Percentiles rank a stretch among this genome's conserved stretches.
phyloP scores from a whole-genome alignment of 2,797 vertebrate species.

The Silurus lanzhouensis region DNA sequence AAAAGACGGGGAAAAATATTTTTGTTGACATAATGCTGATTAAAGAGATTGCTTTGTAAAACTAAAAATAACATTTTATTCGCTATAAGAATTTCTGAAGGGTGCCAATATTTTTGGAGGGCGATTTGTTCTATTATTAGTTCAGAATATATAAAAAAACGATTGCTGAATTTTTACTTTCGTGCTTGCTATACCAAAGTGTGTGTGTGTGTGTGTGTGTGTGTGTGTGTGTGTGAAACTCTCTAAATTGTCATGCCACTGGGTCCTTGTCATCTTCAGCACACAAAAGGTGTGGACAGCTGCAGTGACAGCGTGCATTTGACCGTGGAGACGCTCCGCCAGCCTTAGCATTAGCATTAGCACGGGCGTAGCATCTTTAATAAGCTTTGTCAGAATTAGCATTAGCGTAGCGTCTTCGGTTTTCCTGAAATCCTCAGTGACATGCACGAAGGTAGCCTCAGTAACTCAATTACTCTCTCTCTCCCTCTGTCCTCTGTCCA shows the following conservation, averaged over 20 bases:
- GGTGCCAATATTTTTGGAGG: background rate
- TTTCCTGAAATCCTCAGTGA: slow-evolving; percentile 52
- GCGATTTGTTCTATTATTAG: background rate
- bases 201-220: slow-evolving; percentile 3
- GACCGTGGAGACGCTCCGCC: background rate
- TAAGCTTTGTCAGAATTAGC: slow-evolving; percentile 15
- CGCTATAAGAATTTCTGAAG: background rate
- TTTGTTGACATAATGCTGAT: background rate
- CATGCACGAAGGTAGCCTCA: slow-evolving; percentile 37
- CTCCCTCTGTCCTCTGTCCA: too few species aligned
- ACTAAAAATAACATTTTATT: background rate
- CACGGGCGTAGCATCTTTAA: background rate
- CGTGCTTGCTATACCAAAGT: background rate
- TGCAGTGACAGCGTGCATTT: slow-evolving; percentile 36
- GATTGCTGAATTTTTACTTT: too few species aligned
- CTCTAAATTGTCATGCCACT: background rate
- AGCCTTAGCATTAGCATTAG: slow-evolving; percentile 19
- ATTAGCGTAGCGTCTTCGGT: slow-evolving; percentile 39
- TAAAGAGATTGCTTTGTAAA: background rate
- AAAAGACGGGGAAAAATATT: background rate
- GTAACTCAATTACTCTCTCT: slow-evolving; percentile 21
- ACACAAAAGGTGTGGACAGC: slow-evolving; percentile 63
- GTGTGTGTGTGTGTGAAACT: background rate
- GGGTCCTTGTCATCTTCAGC: background rate
- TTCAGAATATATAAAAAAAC: background rate